Percentiles rank a stretch among this genome's conserved stretches.
Conservation (phyloP, 1,140 invertebrate species). For the roundworm (Caenorhabditis elegans) region DNA sequence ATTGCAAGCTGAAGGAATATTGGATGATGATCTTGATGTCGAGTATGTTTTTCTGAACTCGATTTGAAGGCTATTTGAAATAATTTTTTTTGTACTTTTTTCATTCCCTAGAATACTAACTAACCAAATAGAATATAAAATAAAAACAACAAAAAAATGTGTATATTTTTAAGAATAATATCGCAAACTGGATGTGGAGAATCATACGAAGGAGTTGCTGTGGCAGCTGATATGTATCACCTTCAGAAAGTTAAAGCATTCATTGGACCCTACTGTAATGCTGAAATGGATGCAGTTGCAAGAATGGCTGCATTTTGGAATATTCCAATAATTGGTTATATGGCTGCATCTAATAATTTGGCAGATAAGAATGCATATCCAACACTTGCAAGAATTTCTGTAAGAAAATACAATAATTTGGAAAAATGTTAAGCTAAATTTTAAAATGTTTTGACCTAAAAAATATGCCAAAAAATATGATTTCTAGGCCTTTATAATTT, state of each 20-base stretch:
- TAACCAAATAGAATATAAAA: not conserved
- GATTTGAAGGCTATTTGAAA: not conserved
- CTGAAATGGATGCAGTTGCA: slow-evolving; percentile 60
- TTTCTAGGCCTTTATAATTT: no score
- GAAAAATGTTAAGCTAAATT: no score
- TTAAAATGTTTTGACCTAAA: no score
- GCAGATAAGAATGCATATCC: slow-evolving; percentile 59
- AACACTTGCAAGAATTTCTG: slow-evolving; percentile 55
- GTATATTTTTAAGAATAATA: slow-evolving; percentile 47
- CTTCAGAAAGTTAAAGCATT: slow-evolving; percentile 52
- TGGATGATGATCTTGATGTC: slow-evolving; percentile 63
- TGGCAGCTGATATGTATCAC: slow-evolving; percentile 57
- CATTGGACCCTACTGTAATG: slow-evolving; percentile 53
- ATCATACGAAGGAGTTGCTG: slow-evolving; percentile 56
- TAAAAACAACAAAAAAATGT: not conserved
- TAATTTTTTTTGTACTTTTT: not conserved
- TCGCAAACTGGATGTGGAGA: slow-evolving; percentile 57
- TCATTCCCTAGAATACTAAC: not conserved
- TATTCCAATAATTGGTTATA: slow-evolving; percentile 59
- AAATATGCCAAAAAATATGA: no score
- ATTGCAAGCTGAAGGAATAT: slow-evolving; percentile 59
- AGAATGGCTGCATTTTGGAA: slow-evolving; percentile 64
- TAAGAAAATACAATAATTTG: no score
- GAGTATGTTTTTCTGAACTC: slow-evolving; percentile 48
- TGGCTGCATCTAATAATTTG: slow-evolving; percentile 54